A percentile compares a stretch with the other conserved stretches of the same genome.
phyloP scores from a whole-genome alignment of 1,140 invertebrate genomes.

The Papilio polytes region DNA sequence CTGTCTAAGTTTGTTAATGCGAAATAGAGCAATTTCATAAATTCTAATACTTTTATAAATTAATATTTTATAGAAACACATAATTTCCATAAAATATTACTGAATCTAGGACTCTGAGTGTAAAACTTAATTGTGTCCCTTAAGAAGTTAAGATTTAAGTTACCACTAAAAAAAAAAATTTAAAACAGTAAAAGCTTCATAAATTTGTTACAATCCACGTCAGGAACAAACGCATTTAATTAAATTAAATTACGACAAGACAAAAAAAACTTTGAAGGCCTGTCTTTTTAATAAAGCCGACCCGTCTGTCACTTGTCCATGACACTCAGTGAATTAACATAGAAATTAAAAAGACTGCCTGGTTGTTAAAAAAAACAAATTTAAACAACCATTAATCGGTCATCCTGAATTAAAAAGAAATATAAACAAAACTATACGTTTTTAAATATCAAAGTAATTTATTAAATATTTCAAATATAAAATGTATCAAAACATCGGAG shows the following conservation, averaged over 20 bases:
- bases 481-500: neutral
- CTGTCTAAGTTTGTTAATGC: slow-evolving; percentile 14
- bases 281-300: slow-evolving; percentile 20
- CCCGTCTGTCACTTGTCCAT: slow-evolving; percentile 24
- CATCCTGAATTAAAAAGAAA: neutral
- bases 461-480: too few species aligned
- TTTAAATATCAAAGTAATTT: too few species aligned
- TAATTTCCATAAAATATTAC: too few species aligned
- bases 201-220: neutral
- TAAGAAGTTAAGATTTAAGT: too few species aligned
- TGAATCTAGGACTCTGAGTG: too few species aligned
- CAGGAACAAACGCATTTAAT: neutral
- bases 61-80: too few species aligned
- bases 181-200: too few species aligned
- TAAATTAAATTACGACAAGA: slow-evolving; percentile 12
- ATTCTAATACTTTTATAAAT: too few species aligned
- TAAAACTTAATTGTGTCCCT: too few species aligned
- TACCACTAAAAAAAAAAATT: too few species aligned
- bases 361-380: neutral
- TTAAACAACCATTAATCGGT: neutral
- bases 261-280: neutral
- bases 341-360: slow-evolving; percentile 20
- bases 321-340: slow-evolving; percentile 14
- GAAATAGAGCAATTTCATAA: neutral
- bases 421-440: too few species aligned